A percentile compares a stretch with the other conserved stretches of the same genome.
Conservation (phyloP, 2,113 vertebrate species). For the Leptocoma aspasia region DNA sequence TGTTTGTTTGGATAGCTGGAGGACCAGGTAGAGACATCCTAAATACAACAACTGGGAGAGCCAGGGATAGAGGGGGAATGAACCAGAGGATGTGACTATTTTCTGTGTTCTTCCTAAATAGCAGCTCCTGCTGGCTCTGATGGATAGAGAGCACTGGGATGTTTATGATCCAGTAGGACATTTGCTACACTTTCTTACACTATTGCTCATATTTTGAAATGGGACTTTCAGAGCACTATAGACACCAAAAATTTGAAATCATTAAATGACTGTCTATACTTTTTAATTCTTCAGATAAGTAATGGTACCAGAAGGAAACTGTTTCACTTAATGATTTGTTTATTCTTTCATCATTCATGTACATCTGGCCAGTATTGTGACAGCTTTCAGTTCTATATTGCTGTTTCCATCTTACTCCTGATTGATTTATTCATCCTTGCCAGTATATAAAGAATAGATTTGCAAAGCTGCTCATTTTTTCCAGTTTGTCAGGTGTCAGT, state of each 20-base stretch:
- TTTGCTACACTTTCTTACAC: neutral
- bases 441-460: conserved; percentile 14
- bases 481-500: conserved; percentile 42
- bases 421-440: conserved; percentile 44
- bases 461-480: conserved; percentile 51
- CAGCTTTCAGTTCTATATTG: conserved; percentile 45
- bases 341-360: conserved; percentile 41
- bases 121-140: neutral
- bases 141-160: neutral
- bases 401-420: conserved; percentile 33
- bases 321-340: conserved; percentile 55
- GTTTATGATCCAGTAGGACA: neutral
- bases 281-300: conserved; percentile 2
- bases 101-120: neutral
- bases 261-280: neutral
- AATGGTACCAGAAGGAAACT: conserved; percentile 22
- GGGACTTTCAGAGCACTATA: fast-evolving
- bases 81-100: neutral
- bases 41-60: neutral
- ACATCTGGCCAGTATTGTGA: conserved; percentile 58
- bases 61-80: neutral
- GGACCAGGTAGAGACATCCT: neutral
- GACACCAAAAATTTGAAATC: neutral
- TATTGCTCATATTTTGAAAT: neutral
- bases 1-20: neutral